Evolutionary conservation across 1,140 invertebrate genomes (phyloP), one percentile per base, ranked within the genome.

Genomic region (Drosophila nigrodunni): DNA sequence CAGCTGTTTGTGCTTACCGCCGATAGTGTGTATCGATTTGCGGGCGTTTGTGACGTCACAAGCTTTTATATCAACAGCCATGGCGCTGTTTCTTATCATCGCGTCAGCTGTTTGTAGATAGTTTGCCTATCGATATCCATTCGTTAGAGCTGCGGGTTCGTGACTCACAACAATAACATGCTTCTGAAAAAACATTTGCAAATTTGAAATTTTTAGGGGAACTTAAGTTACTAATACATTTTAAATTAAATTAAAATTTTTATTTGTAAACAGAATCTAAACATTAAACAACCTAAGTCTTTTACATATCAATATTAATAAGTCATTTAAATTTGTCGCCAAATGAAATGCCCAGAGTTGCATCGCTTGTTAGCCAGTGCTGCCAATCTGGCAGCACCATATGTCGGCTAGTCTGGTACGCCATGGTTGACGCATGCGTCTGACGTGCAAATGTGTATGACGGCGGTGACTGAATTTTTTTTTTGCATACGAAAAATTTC

Each of bases 401-500:
- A 13, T 61, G 44, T 44, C 34, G 34, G n/a, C 30, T 52, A 11
- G 15, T 25, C 37, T 4, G 7, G 2, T 30, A 4, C 54, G 49
- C 55, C 13, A 55, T 54, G 25, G 34, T 61, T 41, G 57, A 69
- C 72, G 72, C 72, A 74, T 74, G 66, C 72, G 69, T 77, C 43
- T 49, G 34, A 49, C 35, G 10, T 61, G 47, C 67, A 67, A 43
- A 68, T 46, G 54, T 71, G 64, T 61, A 64, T 72, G 66, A 68
- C 73, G 44, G 62, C 67, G 41, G 34, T 70, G 62, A 78, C 67
- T 13, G 71, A 59, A 11, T 43, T 43, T 34, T 59, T 67, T 74
- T 66, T 74, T 66, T 74, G 60, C 65, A 73, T 55, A 74, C 57
- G 65, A 74, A 68, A 59, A 68, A 46, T 55, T 74, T 60, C n/a